These are phyloP conservation scores for Pterostichus madidus DNA, from an alignment of 2,888 invertebrate genomes.

Conservation along the genomic window DNA sequence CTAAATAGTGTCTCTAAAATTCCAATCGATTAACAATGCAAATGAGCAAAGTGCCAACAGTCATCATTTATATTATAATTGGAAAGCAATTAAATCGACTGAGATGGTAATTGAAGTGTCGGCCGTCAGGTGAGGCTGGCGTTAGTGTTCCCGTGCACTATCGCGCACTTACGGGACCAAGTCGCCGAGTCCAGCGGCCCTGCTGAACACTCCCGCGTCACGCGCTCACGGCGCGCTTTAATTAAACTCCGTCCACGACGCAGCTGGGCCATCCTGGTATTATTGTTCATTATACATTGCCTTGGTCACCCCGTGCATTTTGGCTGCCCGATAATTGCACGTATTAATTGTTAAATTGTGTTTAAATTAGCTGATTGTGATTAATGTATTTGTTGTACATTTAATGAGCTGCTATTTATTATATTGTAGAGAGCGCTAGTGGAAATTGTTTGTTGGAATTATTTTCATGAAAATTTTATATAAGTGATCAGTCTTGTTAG, in stretches of 20 bases:
- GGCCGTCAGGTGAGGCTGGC: constrained; percentile 33
- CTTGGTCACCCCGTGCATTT: constrained; percentile 62
- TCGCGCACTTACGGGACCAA: constrained; percentile 61
- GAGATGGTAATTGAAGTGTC: constrained; percentile 57
- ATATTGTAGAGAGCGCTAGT: constrained; percentile 48
- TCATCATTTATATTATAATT: constrained; percentile 53
- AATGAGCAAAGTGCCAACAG: constrained; percentile 35
- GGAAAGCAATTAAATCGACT: constrained; percentile 50
- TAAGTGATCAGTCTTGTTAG: constrained; percentile 55
- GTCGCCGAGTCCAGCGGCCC: constrained; percentile 30
- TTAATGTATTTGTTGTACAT: constrained; percentile 63
- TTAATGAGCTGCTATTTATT: constrained; percentile 62
- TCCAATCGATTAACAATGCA: constrained; percentile 17
- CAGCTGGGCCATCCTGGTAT: constrained; percentile 43
- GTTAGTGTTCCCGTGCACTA: constrained; percentile 46
- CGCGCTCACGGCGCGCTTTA: neutral
- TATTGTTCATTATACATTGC: constrained; percentile 65
- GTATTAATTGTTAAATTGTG: constrained; percentile 65
- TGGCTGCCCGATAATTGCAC: constrained; percentile 61
- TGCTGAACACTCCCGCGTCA: neutral
- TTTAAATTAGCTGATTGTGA: constrained; percentile 65
- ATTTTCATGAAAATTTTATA: constrained; percentile 53
- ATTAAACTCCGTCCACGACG: neutral
- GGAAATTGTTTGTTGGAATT: constrained; percentile 53
- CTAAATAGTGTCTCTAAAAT: neutral